These are phyloP conservation scores for Ochotona curzoniae DNA, from an alignment of 2,113 vertebrate species.

Conservation along the genomic window DNA sequence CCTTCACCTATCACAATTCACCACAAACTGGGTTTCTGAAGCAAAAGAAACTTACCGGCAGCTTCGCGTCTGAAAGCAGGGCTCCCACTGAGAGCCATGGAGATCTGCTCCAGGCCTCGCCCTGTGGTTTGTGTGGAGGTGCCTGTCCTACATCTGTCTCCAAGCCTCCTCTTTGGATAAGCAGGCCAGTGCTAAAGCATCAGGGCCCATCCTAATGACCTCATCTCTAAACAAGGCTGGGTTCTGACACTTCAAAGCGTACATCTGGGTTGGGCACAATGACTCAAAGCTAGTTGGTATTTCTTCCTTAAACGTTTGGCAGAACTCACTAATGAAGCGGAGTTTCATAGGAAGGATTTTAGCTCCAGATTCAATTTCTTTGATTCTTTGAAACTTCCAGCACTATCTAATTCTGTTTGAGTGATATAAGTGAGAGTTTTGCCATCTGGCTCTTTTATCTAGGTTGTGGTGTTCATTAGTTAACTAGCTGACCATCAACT, in stretches of 20 bases:
- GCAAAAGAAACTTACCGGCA: background rate
- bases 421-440: background rate
- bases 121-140: background rate
- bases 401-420: background rate
- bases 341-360: conserved; percentile 46
- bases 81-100: background rate
- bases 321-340: conserved; percentile 32
- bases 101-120: background rate
- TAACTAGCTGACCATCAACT: background rate
- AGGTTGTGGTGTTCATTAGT: background rate
- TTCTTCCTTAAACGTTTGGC: background rate
- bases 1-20: background rate
- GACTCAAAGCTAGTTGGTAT: background rate
- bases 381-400: background rate
- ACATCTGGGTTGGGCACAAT: background rate
- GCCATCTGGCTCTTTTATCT: conserved; percentile 13
- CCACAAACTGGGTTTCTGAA: background rate
- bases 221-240: background rate
- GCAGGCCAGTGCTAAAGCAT: background rate
- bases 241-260: background rate
- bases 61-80: background rate
- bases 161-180: background rate
- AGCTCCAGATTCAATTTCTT: conserved; percentile 53
- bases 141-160: background rate
- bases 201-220: background rate